Evolutionary conservation across 2,113 vertebrate species (phyloP).

Genomic region (Rhea pennata): DNA sequence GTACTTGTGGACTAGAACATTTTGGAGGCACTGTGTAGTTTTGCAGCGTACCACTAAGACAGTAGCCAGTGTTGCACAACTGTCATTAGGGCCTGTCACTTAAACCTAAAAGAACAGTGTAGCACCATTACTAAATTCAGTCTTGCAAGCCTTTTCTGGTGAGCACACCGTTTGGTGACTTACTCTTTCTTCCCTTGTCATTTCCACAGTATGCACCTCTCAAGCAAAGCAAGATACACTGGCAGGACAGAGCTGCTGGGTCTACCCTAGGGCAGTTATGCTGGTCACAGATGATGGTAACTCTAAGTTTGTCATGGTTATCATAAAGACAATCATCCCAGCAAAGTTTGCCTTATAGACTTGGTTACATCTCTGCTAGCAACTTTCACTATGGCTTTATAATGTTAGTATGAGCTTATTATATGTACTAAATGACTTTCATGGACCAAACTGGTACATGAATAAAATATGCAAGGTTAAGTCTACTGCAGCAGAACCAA

Average conservation of each 20-base stretch:
- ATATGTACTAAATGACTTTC: not conserved
- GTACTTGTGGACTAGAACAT: too few relatives aligned
- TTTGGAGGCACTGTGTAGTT: too few relatives aligned
- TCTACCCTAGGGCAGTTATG: not conserved
- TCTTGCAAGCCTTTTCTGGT: not conserved
- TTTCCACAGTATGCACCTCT: not conserved
- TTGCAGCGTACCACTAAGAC: not conserved
- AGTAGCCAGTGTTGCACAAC: not conserved
- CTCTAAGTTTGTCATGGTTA: not conserved
- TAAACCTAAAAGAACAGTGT: not conserved
- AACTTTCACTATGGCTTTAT: not conserved
- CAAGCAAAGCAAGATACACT: not conserved
- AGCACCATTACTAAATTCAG: not conserved
- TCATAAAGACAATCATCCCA: not conserved
- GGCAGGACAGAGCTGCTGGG: not conserved
- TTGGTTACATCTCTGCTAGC: not conserved
- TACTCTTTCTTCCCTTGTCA: not conserved
- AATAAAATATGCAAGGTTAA: not conserved
- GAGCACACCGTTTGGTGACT: not conserved
- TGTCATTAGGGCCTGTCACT: not conserved
- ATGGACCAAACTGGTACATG: not conserved
- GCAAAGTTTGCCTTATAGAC: not conserved
- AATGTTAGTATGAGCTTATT: not conserved
- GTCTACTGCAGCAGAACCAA: not conserved
- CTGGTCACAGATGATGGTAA: not conserved